Evolutionary conservation across 2,797 vertebrate genomes (phyloP).

Genomic region (Anas bernieri): DNA sequence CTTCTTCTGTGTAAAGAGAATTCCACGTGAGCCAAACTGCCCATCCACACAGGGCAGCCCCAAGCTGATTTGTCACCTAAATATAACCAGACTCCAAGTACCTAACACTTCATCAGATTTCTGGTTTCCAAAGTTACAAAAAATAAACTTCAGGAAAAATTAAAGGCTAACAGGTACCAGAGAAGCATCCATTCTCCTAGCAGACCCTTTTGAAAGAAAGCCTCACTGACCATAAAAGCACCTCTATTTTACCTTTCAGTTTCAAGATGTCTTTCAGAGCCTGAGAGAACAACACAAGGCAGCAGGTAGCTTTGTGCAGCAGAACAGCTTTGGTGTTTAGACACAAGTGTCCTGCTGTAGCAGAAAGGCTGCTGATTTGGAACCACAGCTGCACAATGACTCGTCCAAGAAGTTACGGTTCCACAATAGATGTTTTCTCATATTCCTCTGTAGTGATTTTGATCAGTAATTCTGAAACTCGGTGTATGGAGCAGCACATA

Average conservation of each 20-base stretch:
- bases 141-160: not conserved
- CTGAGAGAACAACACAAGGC: slow-evolving; percentile 6
- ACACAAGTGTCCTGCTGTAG: not conserved
- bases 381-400: not conserved
- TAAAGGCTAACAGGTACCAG: not conserved
- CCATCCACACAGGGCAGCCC: not conserved
- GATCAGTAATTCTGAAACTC: not conserved
- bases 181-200: not conserved
- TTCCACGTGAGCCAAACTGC: not conserved
- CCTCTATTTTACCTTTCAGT: not conserved
- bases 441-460: not conserved
- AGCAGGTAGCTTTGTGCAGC: not conserved
- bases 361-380: not conserved
- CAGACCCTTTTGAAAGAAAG: not conserved
- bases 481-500: not conserved
- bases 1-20: not conserved
- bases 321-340: not conserved
- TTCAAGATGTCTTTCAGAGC: not conserved
- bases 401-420: not conserved
- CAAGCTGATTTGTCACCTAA: not conserved
- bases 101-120: not conserved
- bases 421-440: not conserved
- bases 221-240: not conserved
- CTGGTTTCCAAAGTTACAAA: not conserved
- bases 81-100: not conserved